Conservation (phyloP, 1,140 invertebrate species). For the Atopsyche davidsoni region DNA sequence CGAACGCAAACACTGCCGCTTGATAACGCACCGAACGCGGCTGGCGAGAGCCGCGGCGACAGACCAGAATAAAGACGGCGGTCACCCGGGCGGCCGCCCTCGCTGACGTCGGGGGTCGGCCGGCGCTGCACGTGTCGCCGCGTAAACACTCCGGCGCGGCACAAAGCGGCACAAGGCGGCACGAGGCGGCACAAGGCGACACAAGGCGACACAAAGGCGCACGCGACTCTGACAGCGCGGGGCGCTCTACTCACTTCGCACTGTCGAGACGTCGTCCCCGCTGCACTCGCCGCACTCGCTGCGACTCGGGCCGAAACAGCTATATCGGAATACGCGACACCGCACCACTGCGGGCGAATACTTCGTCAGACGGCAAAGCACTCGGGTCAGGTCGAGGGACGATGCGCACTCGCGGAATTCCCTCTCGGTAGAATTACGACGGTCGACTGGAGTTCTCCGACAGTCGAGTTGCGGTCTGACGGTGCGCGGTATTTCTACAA, state of each 20-base stretch:
- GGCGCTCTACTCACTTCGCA: constrained; percentile 3
- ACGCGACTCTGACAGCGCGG: neutral
- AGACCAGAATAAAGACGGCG: neutral
- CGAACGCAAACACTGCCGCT: no score
- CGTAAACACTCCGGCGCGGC: neutral
- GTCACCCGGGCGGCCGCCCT: neutral
- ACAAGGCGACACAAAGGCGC: neutral
- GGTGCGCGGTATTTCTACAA: neutral
- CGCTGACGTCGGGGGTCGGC: neutral
- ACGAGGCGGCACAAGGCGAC: no score
- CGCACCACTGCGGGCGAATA: neutral
- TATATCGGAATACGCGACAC: neutral
- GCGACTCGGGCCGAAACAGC: no score
- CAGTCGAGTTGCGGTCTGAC: neutral
- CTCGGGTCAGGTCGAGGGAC: no score
- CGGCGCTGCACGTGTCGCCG: neutral
- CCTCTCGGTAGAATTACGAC: no score
- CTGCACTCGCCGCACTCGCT: constrained; percentile 2
- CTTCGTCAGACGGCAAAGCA: neutral
- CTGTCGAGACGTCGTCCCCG: constrained; percentile 1
- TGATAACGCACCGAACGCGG: no score
- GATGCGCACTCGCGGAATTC: no score
- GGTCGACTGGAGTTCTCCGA: neutral
- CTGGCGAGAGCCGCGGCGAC: neutral
- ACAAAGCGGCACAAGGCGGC: neutral